phyloP scores from a whole-genome alignment of 2,888 invertebrate species.

The Hypomecis punctinalis region DNA sequence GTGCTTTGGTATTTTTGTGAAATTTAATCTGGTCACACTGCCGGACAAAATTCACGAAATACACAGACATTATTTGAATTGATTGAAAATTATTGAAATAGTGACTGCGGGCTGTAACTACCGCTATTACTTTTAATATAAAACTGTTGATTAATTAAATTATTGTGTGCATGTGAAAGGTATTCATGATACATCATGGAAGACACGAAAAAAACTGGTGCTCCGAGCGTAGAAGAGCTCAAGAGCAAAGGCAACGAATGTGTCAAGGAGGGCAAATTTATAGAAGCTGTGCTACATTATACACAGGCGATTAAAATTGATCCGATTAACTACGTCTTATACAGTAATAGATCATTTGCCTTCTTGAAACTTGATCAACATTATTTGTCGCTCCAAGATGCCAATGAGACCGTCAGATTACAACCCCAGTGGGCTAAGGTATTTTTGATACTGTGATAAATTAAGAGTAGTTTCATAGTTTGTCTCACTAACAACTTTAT shows the following conservation, averaged over 20 bases:
- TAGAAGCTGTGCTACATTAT: conserved; percentile 92
- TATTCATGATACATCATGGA: conserved; percentile 56
- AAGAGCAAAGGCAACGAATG: conserved; percentile 91
- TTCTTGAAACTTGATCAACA: conserved; percentile 92
- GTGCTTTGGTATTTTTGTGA: no score
- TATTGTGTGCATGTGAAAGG: conserved; percentile 3
- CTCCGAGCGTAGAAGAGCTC: conserved; percentile 82
- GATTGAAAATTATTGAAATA: no score
- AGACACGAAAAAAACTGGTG: conserved; percentile 64
- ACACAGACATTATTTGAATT: no score
- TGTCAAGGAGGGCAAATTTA: conserved; percentile 89
- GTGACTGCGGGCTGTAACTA: no score
- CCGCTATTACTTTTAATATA: no score
- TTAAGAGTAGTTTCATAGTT: neutral
- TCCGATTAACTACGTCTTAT: conserved; percentile 88
- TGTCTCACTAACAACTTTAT: no score
- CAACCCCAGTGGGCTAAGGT: conserved; percentile 93
- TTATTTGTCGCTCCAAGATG: conserved; percentile 91
- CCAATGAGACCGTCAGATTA: conserved; percentile 89
- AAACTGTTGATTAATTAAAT: no score
- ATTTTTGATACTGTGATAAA: conserved; percentile 29
- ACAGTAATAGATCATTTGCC: conserved; percentile 92
- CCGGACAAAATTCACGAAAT: no score
- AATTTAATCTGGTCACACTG: no score
- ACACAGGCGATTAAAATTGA: conserved; percentile 91